Evolutionary conservation across 2,113 vertebrate species (phyloP).

Genomic region (Clarias magur): DNA sequence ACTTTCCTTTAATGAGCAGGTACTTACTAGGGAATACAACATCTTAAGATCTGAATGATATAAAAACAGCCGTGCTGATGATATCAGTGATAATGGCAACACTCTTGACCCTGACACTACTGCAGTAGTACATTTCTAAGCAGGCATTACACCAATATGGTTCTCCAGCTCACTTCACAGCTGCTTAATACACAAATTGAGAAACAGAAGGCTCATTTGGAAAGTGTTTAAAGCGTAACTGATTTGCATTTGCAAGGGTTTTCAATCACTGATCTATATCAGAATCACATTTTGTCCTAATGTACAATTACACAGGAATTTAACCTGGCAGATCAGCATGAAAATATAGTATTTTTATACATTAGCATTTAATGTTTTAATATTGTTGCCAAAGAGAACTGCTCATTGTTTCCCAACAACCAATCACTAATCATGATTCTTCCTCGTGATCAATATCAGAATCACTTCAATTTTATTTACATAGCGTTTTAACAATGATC

Average conservation of each 20-base stretch:
- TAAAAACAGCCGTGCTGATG: background rate
- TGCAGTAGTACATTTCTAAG: background rate
- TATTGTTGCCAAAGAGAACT: background rate
- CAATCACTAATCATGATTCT: background rate
- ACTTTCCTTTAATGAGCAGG: background rate
- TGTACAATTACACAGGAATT: background rate
- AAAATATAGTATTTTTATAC: background rate
- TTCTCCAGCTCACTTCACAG: background rate
- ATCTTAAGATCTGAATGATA: background rate
- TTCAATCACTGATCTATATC: background rate
- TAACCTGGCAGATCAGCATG: background rate
- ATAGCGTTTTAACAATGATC: too few species aligned
- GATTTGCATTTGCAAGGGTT: background rate
- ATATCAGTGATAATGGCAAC: background rate
- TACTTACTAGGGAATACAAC: background rate
- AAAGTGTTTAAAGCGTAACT: background rate
- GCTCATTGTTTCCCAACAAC: background rate
- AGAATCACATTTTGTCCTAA: background rate
- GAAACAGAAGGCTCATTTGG: background rate
- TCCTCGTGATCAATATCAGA: background rate
- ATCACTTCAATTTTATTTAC: too few species aligned
- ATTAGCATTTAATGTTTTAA: background rate
- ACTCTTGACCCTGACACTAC: background rate
- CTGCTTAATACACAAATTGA: constrained; percentile 1
- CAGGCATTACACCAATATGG: background rate